Conservation (phyloP, 1,140 invertebrate species). For the Diplogasteroides magnus region DNA sequence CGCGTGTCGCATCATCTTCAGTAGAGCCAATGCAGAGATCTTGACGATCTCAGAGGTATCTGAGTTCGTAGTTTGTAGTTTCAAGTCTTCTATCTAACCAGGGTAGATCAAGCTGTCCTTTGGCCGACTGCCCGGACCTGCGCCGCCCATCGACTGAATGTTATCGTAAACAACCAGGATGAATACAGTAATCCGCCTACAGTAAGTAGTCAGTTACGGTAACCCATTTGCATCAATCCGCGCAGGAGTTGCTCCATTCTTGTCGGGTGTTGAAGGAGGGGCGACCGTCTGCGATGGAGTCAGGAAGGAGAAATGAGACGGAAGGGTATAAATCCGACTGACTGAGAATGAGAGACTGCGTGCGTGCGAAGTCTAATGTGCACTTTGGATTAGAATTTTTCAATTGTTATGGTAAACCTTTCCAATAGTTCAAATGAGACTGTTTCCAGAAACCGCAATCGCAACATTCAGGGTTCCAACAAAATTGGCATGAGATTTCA, state of each 20-base stretch:
- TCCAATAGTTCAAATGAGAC: too few relatives aligned
- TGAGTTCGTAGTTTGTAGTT: neutral
- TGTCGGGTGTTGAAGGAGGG: neutral
- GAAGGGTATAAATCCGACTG: too few relatives aligned
- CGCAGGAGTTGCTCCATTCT: neutral
- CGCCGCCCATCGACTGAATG: neutral
- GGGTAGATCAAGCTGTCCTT: neutral
- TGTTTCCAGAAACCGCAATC: too few relatives aligned
- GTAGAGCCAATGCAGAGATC: slow-evolving; percentile 32
- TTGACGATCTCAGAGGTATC: slow-evolving; percentile 2
- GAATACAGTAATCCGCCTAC: neutral
- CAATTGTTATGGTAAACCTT: too few relatives aligned
- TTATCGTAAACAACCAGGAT: too few relatives aligned
- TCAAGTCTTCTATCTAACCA: neutral
- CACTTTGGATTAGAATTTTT: too few relatives aligned
- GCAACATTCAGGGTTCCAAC: too few relatives aligned
- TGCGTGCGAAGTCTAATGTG: too few relatives aligned
- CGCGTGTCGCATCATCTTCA: slow-evolving; percentile 90
- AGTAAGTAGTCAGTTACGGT: too few relatives aligned
- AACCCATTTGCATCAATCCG: neutral
- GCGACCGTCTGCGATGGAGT: neutral
- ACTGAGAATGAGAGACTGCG: too few relatives aligned
- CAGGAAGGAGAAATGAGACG: neutral
- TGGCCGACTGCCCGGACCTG: neutral
- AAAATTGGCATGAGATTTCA: too few relatives aligned